Conservation (phyloP, 2,113 vertebrate genomes). For the cat (Felis catus) region DNA sequence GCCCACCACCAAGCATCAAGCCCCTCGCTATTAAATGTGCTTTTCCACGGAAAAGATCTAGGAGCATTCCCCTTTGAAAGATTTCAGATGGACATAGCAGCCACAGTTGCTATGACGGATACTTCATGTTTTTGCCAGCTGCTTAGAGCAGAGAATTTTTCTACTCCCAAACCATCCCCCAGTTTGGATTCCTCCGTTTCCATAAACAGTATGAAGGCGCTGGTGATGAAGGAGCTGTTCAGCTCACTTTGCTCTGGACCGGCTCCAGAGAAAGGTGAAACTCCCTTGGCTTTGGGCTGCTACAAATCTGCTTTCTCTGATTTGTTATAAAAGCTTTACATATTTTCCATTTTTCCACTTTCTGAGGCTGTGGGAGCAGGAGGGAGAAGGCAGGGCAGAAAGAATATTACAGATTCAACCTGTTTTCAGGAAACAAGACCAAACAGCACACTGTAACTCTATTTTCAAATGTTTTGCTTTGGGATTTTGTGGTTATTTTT, state of each 20-base stretch:
- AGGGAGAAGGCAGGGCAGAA: background rate
- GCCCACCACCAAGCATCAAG: background rate
- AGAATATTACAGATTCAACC: background rate
- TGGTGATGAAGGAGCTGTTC: background rate
- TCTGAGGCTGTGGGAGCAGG: background rate
- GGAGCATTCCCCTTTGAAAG: background rate
- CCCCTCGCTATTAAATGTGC: background rate
- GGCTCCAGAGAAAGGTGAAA: background rate
- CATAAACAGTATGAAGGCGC: background rate
- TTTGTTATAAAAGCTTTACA: background rate
- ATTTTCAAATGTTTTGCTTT: constrained; percentile 5
- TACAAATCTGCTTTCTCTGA: constrained; percentile 8
- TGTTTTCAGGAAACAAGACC: constrained; percentile 12
- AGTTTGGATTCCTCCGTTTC: background rate
- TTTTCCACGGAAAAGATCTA: constrained; percentile 22
- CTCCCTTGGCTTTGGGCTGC: background rate
- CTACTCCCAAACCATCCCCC: background rate
- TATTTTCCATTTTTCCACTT: background rate
- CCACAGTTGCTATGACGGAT: background rate
- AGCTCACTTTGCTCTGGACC: background rate
- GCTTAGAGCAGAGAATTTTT: background rate
- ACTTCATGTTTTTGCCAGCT: background rate
- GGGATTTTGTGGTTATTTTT: background rate
- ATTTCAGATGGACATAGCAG: background rate
- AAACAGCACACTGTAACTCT: background rate